Evolutionary conservation across 2,888 invertebrate species (phyloP).

Genomic region (Drosophila prostipennis): DNA sequence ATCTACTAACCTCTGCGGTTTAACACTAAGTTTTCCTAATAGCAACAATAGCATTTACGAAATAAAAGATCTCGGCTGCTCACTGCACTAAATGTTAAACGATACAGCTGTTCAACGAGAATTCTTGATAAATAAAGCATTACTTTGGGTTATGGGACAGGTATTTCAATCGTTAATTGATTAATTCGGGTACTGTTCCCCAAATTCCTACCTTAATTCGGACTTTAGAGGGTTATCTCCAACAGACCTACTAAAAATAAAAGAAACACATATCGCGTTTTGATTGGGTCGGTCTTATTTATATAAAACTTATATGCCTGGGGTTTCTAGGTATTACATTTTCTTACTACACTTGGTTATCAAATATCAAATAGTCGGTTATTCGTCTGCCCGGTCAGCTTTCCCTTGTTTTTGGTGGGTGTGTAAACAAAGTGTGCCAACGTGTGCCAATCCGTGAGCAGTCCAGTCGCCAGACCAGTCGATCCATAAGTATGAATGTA

Average conservation of each 20-base stretch:
- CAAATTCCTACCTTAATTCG: neutral
- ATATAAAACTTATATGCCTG: neutral
- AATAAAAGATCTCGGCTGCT: slow-evolving; percentile 1
- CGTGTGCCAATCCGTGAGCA: slow-evolving; percentile 25
- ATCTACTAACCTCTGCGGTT: neutral
- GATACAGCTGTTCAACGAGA: neutral
- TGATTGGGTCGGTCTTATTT: neutral
- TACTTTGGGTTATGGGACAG: neutral
- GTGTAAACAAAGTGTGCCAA: slow-evolving; percentile 33
- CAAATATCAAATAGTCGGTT: neutral
- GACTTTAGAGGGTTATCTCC: neutral
- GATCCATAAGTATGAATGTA: slow-evolving; percentile 35
- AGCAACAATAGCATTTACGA: neutral
- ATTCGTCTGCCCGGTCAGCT: slow-evolving; percentile 8
- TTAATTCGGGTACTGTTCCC: neutral
- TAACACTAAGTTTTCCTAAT: neutral
- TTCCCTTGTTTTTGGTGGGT: slow-evolving; percentile 21
- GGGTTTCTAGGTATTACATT: neutral
- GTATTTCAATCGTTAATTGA: neutral
- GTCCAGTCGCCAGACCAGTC: slow-evolving; percentile 11
- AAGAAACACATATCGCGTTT: neutral
- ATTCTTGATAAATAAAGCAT: neutral
- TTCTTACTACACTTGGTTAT: too few species aligned
- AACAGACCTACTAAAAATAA: neutral
- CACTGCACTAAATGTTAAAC: neutral